Evolutionary conservation across 2,797 vertebrate genomes (phyloP).

Genomic region (Craterocephalus amniculus): DNA sequence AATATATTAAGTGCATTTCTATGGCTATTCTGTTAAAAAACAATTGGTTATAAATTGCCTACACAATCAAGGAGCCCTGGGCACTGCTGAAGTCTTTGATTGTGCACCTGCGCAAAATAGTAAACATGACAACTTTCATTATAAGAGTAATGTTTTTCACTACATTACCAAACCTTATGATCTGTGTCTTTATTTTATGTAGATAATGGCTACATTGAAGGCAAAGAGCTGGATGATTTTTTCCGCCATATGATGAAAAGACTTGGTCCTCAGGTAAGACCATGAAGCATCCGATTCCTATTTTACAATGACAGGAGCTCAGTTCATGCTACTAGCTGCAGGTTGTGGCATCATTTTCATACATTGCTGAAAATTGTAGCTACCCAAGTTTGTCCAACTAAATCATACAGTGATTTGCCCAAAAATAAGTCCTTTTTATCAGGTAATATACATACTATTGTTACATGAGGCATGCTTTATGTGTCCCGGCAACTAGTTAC

Average conservation of each 20-base stretch:
- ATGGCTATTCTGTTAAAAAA: not conserved
- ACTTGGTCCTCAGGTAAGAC: slow-evolving; percentile 85
- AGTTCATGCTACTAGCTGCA: not conserved
- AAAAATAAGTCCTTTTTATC: not conserved
- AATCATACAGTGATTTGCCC: not conserved
- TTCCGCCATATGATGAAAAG: slow-evolving; percentile 89
- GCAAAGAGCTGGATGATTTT: slow-evolving; percentile 93
- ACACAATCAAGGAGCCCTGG: no score
- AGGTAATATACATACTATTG: not conserved
- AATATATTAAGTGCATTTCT: not conserved
- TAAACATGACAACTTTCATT: not conserved
- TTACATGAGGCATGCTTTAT: no score
- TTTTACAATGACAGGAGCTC: slow-evolving; percentile 6
- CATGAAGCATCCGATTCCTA: not conserved
- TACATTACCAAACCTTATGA: not conserved
- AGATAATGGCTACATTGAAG: slow-evolving; percentile 97
- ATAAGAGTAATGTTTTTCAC: not conserved
- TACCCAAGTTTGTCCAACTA: not conserved
- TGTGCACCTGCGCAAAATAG: no score
- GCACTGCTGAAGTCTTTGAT: no score
- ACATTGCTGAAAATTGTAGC: not conserved
- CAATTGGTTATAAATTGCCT: no score
- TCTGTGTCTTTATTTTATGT: slow-evolving; percentile 37
- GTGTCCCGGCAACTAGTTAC: not conserved
- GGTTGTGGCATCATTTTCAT: not conserved